These are phyloP conservation scores for Falcunculus frontatus DNA, from an alignment of 2,113 vertebrate species.

Conservation along the genomic window DNA sequence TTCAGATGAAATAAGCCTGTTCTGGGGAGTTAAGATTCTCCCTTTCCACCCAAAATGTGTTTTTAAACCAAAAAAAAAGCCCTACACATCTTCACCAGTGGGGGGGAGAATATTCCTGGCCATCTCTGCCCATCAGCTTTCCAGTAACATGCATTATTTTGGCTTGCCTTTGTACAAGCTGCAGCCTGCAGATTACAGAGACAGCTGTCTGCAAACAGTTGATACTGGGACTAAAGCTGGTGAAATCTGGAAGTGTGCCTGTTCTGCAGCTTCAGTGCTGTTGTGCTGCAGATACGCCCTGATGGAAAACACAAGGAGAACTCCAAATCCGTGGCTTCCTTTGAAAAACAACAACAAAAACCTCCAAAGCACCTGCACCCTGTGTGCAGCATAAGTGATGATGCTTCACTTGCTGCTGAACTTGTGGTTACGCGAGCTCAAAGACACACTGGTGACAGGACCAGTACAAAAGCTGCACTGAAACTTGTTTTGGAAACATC, in stretches of 20 bases:
- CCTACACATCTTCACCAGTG: neutral
- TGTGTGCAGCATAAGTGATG: neutral
- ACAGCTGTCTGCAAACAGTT: neutral
- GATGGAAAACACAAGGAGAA: neutral
- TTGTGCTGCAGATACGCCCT: neutral
- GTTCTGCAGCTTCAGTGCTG: neutral
- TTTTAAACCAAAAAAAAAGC: neutral
- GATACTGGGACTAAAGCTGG: neutral
- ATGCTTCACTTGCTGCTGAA: neutral
- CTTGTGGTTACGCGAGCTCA: accelerated
- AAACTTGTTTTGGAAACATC: neutral
- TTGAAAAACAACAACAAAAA: neutral
- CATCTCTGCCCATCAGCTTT: neutral
- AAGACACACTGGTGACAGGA: too few relatives aligned
- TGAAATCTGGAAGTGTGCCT: neutral
- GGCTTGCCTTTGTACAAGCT: neutral
- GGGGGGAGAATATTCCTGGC: neutral
- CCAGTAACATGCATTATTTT: neutral
- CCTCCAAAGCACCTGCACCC: neutral
- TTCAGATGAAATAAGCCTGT: neutral
- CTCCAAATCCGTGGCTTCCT: neutral
- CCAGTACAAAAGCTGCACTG: neutral
- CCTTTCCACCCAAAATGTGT: neutral
- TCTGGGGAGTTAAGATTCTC: neutral
- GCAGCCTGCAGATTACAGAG: neutral